Percentiles rank a stretch among this genome's conserved stretches.
Evolutionary conservation across 2,888 invertebrate genomes (phyloP).

Genomic region (Amphimallon solstitiale): DNA sequence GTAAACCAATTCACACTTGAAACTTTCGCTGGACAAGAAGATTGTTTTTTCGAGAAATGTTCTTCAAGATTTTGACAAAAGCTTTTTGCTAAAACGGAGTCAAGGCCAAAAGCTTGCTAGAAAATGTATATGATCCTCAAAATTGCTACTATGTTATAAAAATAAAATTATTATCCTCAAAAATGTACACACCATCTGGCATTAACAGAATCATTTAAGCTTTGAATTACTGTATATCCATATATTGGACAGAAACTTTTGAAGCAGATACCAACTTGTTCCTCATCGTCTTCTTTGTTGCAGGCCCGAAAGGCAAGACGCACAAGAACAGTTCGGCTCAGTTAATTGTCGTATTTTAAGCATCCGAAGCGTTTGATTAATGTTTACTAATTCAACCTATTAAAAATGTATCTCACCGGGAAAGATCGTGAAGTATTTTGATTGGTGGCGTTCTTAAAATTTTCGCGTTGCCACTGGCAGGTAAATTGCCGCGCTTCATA

Average conservation of each 20-base stretch:
- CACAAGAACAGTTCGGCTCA: neutral
- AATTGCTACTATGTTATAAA: no score
- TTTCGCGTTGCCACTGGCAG: slow-evolving; percentile 49
- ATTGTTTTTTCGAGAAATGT: no score
- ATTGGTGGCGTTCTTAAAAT: slow-evolving; percentile 44
- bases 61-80: no score
- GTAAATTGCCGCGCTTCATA: slow-evolving; percentile 51
- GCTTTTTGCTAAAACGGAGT: no score
- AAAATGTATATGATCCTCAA: no score
- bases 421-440: slow-evolving; percentile 40
- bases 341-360: slow-evolving; percentile 31
- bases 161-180: no score
- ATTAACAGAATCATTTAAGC: no score
- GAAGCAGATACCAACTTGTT: slow-evolving; percentile 15
- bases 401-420: slow-evolving; percentile 34
- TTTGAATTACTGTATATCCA: no score
- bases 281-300: slow-evolving; percentile 10
- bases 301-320: slow-evolving; percentile 12
- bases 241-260: slow-evolving; percentile 12
- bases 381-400: slow-evolving; percentile 38
- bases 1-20: no score
- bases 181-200: no score
- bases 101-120: no score
- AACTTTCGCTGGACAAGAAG: no score
- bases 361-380: slow-evolving; percentile 35